phyloP scores from a whole-genome alignment of 2,888 invertebrate genomes.

The Euproctis similis region DNA sequence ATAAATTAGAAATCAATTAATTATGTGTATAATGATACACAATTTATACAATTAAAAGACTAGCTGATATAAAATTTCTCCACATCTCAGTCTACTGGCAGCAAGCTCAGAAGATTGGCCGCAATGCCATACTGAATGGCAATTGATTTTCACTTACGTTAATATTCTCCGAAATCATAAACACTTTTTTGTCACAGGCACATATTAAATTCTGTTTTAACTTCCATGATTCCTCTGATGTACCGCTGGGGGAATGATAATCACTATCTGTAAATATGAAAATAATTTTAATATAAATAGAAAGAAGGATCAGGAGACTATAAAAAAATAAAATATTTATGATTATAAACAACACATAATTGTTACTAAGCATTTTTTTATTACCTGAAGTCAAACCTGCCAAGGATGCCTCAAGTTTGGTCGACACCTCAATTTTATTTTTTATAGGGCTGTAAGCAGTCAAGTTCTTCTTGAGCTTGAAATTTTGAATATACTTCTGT shows the following conservation, averaged over 20 bases:
- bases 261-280: slow-evolving; percentile 52
- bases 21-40: too few species aligned
- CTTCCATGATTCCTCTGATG: slow-evolving; percentile 69
- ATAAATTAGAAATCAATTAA: too few species aligned
- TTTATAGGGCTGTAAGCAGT: slow-evolving; percentile 57
- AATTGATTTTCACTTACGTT: slow-evolving; percentile 48
- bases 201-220: slow-evolving; percentile 66
- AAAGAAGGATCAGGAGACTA: too few species aligned
- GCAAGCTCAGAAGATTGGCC: too few species aligned
- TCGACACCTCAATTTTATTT: slow-evolving; percentile 48
- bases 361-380: not conserved
- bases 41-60: too few species aligned
- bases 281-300: too few species aligned
- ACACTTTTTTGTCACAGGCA: slow-evolving; percentile 67
- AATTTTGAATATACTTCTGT: slow-evolving; percentile 62
- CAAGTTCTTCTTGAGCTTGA: slow-evolving; percentile 55
- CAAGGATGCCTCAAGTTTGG: slow-evolving; percentile 47
- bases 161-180: slow-evolving; percentile 64
- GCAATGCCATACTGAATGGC: too few species aligned
- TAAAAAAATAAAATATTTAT: too few species aligned
- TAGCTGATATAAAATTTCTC: too few species aligned
- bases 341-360: too few species aligned
- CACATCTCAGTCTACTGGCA: too few species aligned
- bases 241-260: slow-evolving; percentile 63
- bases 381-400: slow-evolving; percentile 56